Conservation (phyloP, 2,797 vertebrate genomes). For the Anisognathus igniventris region DNA sequence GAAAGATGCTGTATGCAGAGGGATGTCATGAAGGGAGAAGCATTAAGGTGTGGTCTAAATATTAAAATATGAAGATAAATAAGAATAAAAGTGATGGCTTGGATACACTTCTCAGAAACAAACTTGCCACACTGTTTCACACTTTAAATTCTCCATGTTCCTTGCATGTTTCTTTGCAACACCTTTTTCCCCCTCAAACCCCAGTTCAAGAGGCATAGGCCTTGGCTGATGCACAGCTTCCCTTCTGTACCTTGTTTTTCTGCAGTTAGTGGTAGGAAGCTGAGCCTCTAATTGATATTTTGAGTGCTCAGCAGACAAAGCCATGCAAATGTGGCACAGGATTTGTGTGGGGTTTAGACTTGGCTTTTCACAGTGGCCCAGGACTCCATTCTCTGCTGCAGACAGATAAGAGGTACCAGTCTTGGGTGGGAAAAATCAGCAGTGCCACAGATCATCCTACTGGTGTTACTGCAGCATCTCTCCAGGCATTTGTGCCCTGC, state of each 20-base stretch:
- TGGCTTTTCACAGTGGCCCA: neutral
- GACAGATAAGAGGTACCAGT: neutral
- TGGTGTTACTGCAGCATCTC: neutral
- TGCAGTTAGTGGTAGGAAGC: neutral
- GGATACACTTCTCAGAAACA: neutral
- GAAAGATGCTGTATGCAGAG: neutral
- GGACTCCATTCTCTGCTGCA: neutral
- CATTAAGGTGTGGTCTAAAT: neutral
- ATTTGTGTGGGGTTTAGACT: neutral
- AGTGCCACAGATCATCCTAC: neutral
- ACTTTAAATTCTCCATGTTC: neutral
- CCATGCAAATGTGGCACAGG: neutral
- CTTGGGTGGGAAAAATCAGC: rapidly evolving
- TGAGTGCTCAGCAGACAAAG: neutral
- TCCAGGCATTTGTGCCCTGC: neutral
- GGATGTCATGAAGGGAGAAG: neutral
- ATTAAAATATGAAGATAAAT: neutral
- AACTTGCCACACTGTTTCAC: neutral
- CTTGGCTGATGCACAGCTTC: neutral
- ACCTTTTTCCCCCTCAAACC: neutral
- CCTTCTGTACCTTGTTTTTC: neutral
- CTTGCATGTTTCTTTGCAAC: neutral
- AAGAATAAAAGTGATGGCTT: neutral
- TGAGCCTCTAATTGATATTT: neutral
- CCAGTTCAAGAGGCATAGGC: neutral